Conservation (phyloP, 2,888 invertebrate species). For the Eulithis testata region DNA sequence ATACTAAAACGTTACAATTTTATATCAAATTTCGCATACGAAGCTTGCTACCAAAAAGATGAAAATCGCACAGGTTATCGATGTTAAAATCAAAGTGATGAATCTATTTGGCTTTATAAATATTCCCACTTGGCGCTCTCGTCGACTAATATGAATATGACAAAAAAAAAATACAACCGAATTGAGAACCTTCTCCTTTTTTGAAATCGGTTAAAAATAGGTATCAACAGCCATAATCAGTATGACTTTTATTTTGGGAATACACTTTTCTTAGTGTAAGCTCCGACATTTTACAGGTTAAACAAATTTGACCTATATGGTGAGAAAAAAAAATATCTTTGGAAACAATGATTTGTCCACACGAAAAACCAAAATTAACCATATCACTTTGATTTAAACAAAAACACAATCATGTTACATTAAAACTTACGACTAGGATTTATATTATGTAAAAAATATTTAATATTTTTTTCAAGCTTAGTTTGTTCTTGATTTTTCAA, state of each 20-base stretch:
- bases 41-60: background rate
- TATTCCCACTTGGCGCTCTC: background rate
- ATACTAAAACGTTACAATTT: background rate
- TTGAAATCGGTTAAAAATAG: too few relatives aligned
- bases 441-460: slow-evolving; percentile 33
- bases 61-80: background rate
- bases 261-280: too few relatives aligned
- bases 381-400: slow-evolving; percentile 1
- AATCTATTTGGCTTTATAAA: background rate
- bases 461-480: slow-evolving; percentile 30
- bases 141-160: too few relatives aligned
- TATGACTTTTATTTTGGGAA: too few relatives aligned
- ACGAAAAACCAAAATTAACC: background rate
- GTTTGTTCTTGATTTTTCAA: slow-evolving; percentile 29
- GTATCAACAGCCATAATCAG: too few relatives aligned
- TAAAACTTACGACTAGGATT: slow-evolving; percentile 30
- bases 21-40: slow-evolving; percentile 1
- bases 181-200: too few relatives aligned
- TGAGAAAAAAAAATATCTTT: too few relatives aligned
- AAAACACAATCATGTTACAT: background rate
- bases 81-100: slow-evolving; percentile 6
- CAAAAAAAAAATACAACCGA: too few relatives aligned
- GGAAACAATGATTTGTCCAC: too few relatives aligned
- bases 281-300: too few relatives aligned
- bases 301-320: too few relatives aligned